Base-by-base conservation (phyloP, 2,888 invertebrate genomes). In the Calliopum simillimum region DNA sequence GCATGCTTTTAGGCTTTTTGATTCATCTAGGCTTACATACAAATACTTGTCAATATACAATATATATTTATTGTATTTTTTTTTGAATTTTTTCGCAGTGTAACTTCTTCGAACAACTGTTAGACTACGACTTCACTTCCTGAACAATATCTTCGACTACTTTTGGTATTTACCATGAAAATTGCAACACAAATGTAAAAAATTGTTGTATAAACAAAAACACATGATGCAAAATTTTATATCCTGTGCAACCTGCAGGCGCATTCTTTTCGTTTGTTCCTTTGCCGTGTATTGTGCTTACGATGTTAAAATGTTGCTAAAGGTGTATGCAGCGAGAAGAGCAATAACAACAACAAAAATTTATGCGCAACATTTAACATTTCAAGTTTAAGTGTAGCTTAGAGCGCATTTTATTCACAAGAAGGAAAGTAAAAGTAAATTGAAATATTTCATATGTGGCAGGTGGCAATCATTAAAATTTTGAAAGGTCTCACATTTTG, bases 301-400 rank as follows among this genome's bases (percentile, higher is more conserved):
- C 33, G 33, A 33, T 33, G 33, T 33, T n/a, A 8, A 33, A 33
- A 33, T 33, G 33, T 33, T 33, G 33, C 8, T 8, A 33, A 33
- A 33, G 33, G 33, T 33, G 33, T 33, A 13, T 14, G 21, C 4
- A 53, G 53, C 19, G 23, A n/a, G n/a, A n/a, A n/a, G n/a, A n/a
- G n/a, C n/a, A n/a, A n/a, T n/a, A n/a, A n/a, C n/a, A n/a, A n/a
- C 6, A 53, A 21, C 53, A 14, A 0, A 53, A 23, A 53, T 53
- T 53, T 53, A 53, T 53, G 53, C 53, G 14, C n/a, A 53, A 53
- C 53, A 53, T 53, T 53, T 53, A 53, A 21, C 23, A 53, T 53
- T 53, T 53, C 53, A 53, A 53, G 53, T 53, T 53, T 53, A 53
- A 53, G 53, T 53, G 21, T 23, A 53, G 53, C 53, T 53, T 53